Conservation (phyloP, 2,113 vertebrate genomes). For the Salvelinus sp. region DNA sequence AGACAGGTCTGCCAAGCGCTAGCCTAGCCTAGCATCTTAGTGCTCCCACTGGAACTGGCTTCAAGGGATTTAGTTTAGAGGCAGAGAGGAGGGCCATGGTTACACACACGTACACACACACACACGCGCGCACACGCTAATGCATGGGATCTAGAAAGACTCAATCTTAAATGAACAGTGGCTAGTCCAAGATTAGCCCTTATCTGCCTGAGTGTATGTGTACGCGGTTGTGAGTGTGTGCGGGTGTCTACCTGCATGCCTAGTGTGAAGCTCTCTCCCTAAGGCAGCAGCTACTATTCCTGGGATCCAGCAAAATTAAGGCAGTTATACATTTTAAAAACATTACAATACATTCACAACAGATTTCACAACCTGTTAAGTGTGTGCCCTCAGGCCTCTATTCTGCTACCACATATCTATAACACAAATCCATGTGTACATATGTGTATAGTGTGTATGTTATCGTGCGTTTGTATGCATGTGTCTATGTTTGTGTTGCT, state of each 20-base stretch:
- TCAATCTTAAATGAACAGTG: slow-evolving; percentile 52
- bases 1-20: slow-evolving; percentile 19
- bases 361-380: too few species aligned
- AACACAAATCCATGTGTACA: too few species aligned
- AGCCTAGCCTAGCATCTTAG: slow-evolving; percentile 33
- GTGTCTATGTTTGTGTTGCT: not conserved
- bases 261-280: too few species aligned
- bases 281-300: too few species aligned
- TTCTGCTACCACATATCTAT: too few species aligned
- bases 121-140: too few species aligned
- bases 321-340: too few species aligned
- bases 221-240: not conserved
- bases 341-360: too few species aligned
- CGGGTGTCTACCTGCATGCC: not conserved
- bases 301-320: too few species aligned
- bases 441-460: too few species aligned
- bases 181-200: slow-evolving; percentile 5
- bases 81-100: slow-evolving; percentile 11
- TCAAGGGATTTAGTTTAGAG: slow-evolving; percentile 24
- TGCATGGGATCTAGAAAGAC: slow-evolving; percentile 38
- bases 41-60: slow-evolving; percentile 17
- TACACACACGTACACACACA: not conserved
- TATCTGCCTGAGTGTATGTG: not conserved
- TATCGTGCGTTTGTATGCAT: not conserved
- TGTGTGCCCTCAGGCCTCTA: too few species aligned